phyloP scores from a whole-genome alignment of 2,113 vertebrate species.

The Phocoena sinus region DNA sequence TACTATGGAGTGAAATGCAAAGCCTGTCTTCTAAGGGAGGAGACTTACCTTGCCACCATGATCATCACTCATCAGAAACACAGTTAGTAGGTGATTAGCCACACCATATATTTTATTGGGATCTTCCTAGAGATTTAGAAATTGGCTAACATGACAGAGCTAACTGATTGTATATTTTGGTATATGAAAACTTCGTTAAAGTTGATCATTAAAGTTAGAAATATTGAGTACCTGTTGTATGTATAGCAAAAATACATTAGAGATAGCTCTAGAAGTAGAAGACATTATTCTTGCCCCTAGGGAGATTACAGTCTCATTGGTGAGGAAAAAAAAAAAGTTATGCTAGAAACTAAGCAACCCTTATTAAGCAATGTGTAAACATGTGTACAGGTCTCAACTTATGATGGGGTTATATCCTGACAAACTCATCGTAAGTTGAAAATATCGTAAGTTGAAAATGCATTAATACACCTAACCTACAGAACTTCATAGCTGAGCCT shows the following conservation, averaged over 20 bases:
- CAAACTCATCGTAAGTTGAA: neutral
- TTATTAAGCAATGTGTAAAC: neutral
- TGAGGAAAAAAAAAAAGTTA: neutral
- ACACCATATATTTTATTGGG: neutral
- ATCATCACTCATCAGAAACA: neutral
- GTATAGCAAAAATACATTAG: neutral
- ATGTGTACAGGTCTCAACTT: neutral
- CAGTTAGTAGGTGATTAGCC: too few relatives aligned
- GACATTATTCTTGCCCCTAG: neutral
- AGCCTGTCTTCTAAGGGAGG: neutral
- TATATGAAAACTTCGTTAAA: neutral
- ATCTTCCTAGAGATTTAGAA: neutral
- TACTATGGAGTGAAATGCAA: neutral
- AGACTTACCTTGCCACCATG: neutral
- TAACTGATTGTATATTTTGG: neutral
- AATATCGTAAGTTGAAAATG: neutral
- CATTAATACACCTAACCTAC: neutral
- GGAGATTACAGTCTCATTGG: neutral
- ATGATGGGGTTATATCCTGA: neutral
- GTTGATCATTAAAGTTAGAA: neutral
- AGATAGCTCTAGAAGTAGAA: neutral
- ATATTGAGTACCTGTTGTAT: neutral
- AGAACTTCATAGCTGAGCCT: neutral
- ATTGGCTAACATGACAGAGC: neutral
- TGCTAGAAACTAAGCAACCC: neutral